These are phyloP conservation scores for Brenthis daphne DNA, from an alignment of 2,888 invertebrate species.

Conservation along the genomic window DNA sequence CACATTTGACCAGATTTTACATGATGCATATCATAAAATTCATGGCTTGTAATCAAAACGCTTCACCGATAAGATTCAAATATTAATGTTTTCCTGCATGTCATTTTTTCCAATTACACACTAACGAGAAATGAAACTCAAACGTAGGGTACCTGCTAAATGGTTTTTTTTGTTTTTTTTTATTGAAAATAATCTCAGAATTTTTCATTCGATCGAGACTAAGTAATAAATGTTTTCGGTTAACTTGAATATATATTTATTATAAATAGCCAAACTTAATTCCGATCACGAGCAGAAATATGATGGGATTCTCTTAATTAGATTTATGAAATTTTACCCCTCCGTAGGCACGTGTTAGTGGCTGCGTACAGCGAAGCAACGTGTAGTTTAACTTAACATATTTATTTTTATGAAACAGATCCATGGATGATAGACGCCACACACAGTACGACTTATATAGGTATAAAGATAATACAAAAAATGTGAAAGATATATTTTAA, in stretches of 20 bases:
- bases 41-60: not conserved
- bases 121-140: conserved; percentile 1
- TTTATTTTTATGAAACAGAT: not conserved
- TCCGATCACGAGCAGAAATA: conserved; percentile 18
- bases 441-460: too few relatives aligned
- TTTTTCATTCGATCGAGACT: not conserved
- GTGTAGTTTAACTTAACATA: not conserved
- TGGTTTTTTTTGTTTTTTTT: not conserved
- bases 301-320: conserved; percentile 30
- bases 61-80: not conserved
- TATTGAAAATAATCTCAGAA: not conserved
- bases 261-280: conserved; percentile 1
- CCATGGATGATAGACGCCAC: too few relatives aligned
- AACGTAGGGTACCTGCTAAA: not conserved
- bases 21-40: conserved; percentile 10
- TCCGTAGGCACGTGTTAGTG: not conserved
- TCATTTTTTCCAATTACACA: conserved; percentile 1
- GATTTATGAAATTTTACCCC: conserved; percentile 25
- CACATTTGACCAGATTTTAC: conserved; percentile 2
- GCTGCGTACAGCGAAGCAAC: conserved; percentile 1
- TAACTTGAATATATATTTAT: conserved; percentile 12
- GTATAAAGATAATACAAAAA: too few relatives aligned
- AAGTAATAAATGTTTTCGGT: not conserved
- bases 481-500: too few relatives aligned
- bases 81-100: not conserved